These are phyloP conservation scores for Anser brachyrhynchus DNA, from an alignment of 2,113 vertebrate species.

Conservation along the genomic window DNA sequence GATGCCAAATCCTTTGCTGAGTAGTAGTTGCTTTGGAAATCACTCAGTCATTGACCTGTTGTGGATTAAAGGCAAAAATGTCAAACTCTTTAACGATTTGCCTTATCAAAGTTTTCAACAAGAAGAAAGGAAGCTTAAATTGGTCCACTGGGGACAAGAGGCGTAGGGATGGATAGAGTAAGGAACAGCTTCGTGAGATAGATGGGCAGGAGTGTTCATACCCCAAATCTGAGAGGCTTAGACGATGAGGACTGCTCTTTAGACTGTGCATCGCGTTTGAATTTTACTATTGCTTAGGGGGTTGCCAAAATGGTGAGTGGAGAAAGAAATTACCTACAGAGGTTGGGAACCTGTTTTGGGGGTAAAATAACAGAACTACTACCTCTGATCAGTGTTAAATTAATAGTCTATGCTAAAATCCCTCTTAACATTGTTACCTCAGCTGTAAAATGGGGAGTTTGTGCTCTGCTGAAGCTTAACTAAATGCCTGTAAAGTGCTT, in stretches of 20 bases:
- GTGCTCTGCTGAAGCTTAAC: conserved; percentile 54
- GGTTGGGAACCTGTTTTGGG: background rate
- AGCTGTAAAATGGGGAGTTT: conserved; percentile 45
- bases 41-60: background rate
- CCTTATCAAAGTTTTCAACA: background rate
- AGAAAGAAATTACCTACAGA: background rate
- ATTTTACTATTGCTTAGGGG: background rate
- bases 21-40: conserved; percentile 3
- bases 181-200: background rate
- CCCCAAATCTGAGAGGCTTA: background rate
- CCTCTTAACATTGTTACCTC: conserved; percentile 29
- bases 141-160: background rate
- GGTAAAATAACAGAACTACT: background rate
- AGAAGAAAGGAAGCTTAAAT: background rate
- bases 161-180: background rate
- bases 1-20: background rate
- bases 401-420: background rate
- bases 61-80: conserved; percentile 25
- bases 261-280: background rate
- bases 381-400: background rate
- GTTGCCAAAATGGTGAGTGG: background rate
- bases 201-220: background rate
- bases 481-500: conserved; percentile 48
- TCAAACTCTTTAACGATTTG: conserved; percentile 17
- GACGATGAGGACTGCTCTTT: background rate